Evolutionary conservation across 30 jellyfish, hydroid and myxozoan species (phyloP).

Genomic region (Euphysa ruthae): DNA sequence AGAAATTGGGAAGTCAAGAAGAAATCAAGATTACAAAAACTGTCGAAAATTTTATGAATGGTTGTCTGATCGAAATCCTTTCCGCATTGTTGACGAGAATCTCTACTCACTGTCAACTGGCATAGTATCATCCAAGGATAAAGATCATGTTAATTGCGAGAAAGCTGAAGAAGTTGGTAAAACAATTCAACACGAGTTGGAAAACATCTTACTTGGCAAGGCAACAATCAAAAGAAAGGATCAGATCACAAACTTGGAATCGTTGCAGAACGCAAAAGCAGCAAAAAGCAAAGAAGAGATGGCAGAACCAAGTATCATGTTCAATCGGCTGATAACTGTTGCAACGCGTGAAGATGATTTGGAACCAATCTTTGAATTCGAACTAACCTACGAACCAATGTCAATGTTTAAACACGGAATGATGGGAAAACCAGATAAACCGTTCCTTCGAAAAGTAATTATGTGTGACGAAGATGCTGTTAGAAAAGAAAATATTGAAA

Average conservation of each 20-base stretch:
- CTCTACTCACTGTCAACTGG: conserved; percentile 16
- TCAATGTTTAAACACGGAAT: conserved; percentile 18
- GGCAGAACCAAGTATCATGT: conserved; percentile 18
- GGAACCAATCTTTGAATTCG: conserved; percentile 20
- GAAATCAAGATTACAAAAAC: conserved; percentile 21
- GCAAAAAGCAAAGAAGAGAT: neutral
- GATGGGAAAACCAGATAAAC: conserved; percentile 42
- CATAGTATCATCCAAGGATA: neutral
- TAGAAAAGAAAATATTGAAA: neutral
- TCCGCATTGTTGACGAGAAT: neutral
- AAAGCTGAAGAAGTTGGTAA: conserved; percentile 40
- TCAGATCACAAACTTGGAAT: neutral
- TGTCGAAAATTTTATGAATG: neutral
- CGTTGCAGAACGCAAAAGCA: conserved; percentile 6
- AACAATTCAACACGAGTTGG: conserved; percentile 4
- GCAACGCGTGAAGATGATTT: conserved; percentile 17
- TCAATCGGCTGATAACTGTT: conserved; percentile 21
- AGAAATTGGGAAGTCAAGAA: conserved; percentile 32
- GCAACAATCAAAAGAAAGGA: conserved; percentile 28
- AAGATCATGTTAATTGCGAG: conserved; percentile 18
- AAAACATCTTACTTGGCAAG: neutral
- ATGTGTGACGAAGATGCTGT: neutral
- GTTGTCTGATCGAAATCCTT: conserved; percentile 6
- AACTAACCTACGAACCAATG: conserved; percentile 28
- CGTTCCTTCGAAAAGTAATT: conserved; percentile 15